These are phyloP conservation scores for Drosophila sordidapex DNA, from an alignment of 2,888 invertebrate genomes.

Conservation along the genomic window DNA sequence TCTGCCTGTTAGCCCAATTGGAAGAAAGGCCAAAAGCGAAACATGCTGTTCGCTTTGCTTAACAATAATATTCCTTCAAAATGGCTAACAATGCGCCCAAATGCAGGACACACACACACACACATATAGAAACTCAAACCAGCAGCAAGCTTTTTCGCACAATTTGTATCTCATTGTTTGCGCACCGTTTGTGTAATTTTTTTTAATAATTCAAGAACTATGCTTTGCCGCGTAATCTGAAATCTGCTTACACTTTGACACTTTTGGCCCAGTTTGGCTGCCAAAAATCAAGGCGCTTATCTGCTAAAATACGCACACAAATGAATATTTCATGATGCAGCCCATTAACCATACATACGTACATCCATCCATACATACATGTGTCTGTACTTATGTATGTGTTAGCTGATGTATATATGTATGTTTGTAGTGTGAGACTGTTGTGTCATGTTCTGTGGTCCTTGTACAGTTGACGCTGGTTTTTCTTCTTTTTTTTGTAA, in stretches of 20 bases:
- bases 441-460: conserved; percentile 18
- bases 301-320: conserved; percentile 50
- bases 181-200: conserved; percentile 32
- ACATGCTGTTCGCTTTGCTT: conserved; percentile 18
- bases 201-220: conserved; percentile 63
- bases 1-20: conserved; percentile 59
- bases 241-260: conserved; percentile 66
- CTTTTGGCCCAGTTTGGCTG: conserved; percentile 48
- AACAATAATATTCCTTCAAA: conserved; percentile 56
- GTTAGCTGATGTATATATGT: not conserved
- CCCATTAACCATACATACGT: conserved; percentile 41
- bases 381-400: conserved; percentile 6
- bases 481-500: not conserved
- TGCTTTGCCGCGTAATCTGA: conserved; percentile 51
- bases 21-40: conserved; percentile 36
- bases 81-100: conserved; percentile 15
- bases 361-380: not conserved
- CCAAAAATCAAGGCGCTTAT: conserved; percentile 51
- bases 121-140: not conserved
- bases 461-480: conserved; percentile 27
- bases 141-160: conserved; percentile 19
- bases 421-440: not conserved
- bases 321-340: conserved; percentile 63
- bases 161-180: conserved; percentile 35
- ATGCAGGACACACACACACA: conserved; percentile 13